Base-by-base conservation (phyloP, 2,113 vertebrate species). In the Cephalopterus ornatus region DNA sequence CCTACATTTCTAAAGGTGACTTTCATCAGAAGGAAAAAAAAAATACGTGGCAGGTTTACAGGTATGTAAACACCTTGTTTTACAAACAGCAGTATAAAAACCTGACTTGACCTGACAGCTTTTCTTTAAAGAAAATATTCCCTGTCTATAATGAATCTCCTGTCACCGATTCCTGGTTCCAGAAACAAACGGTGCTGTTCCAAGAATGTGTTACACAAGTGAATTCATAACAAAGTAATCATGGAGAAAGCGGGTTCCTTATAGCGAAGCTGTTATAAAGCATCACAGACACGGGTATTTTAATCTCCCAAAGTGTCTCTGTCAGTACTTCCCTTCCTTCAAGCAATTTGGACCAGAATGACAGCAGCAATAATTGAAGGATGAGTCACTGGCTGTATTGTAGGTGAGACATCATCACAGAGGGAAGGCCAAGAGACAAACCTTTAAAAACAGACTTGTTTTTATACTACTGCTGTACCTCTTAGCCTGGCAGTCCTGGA, bases 51-150 rank as follows among this genome's bases (percentile, higher is more conserved):
- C 90, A 96, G 75, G 42, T 94, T 96, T 97, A 97, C 92, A 96
- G 75, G 85, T 94, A 93, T 95, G 93, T 96, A 96, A 96, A 93
- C 85, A 96, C 68, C 95, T 95, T 95, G 95, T 96, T 93, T 96
- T 96, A 96, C 92, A 92, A 92, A 95, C 47, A 79, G 67, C 74
- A 84, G 37, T 88, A 95, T 74, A 86, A 95, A 90, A 91, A 44
- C 71, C 42, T 95, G 91, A 82, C 85, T 93, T 94, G 85, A 94
- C 73, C 86, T 79, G 78, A 93, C 93, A 93, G 77, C 65, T 89
- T 88, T 77, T 91, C 73, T 90, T 70, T 67, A 95, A 85, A 19
- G 11, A 92, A 92, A 94, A 81, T 92, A 55, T 85, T 88, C 80
- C n/a, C 65, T 47, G 15, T 35, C 92, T 88, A 12, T 88, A 95